Evolutionary conservation across 2,113 vertebrate species (phyloP).

Genomic region (Bothrops jararaca): DNA sequence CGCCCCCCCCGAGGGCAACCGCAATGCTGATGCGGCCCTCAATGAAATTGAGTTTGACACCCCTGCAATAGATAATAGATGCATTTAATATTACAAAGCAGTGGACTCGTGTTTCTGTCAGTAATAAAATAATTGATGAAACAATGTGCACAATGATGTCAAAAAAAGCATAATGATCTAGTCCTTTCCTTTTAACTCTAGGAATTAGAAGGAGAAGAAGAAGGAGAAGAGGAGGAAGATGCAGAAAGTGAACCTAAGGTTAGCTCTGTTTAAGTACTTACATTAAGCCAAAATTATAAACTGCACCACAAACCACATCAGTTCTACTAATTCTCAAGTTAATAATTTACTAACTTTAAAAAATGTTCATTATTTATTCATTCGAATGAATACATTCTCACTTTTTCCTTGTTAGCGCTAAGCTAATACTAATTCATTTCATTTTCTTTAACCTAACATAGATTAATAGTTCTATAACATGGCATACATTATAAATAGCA

Average conservation of each 20-base stretch:
- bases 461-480: not conserved
- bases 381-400: not conserved
- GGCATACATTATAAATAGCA: not conserved
- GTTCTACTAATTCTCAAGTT: not conserved
- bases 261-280: conserved; percentile 29
- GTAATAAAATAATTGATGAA: not conserved
- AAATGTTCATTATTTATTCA: not conserved
- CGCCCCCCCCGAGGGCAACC: too few species aligned
- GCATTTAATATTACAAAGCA: not conserved
- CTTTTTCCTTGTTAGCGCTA: not conserved
- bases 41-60: too few species aligned
- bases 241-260: conserved; percentile 85
- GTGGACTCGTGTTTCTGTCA: not conserved
- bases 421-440: not conserved
- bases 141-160: not conserved
- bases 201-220: conserved; percentile 92
- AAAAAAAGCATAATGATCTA: conserved; percentile 57
- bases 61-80: not conserved
- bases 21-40: too few species aligned
- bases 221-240: conserved; percentile 90
- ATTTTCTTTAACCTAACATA: not conserved
- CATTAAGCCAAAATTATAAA: not conserved
- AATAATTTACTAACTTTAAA: not conserved
- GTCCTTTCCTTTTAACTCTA: conserved; percentile 61
- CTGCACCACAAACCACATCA: not conserved